Percentiles rank a stretch among this genome's conserved stretches.
These are phyloP conservation scores for Chionodraco myersi DNA, from an alignment of 2,113 vertebrate species.

Conservation along the genomic window DNA sequence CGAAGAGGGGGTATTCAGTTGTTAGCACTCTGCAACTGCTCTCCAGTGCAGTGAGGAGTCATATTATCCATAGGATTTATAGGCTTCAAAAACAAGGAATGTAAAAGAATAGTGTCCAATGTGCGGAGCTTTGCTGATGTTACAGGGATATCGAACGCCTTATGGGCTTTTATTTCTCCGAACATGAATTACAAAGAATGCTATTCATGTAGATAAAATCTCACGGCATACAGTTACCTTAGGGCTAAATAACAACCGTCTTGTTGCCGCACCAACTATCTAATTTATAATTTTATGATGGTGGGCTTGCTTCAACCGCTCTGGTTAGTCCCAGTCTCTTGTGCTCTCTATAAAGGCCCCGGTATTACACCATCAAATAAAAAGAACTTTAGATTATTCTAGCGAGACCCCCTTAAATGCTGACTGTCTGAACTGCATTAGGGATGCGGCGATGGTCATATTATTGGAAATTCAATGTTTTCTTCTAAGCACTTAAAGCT, in stretches of 20 bases:
- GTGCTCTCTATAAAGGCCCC: background rate
- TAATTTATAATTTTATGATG: background rate
- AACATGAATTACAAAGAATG: background rate
- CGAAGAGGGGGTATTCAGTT: too few species aligned
- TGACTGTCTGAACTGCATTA: background rate
- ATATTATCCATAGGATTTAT: background rate
- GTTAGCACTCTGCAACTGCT: background rate
- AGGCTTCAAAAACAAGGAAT: background rate
- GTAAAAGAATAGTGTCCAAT: background rate
- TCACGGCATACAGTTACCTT: background rate
- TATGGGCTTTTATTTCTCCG: background rate
- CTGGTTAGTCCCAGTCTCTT: background rate
- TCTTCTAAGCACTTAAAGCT: conserved; percentile 15
- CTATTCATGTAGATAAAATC: background rate
- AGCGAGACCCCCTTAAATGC: background rate
- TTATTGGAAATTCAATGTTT: conserved; percentile 23
- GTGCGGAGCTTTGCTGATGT: background rate
- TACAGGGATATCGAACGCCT: background rate
- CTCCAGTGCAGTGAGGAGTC: background rate
- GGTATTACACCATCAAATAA: background rate
- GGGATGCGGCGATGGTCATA: background rate
- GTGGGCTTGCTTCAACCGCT: background rate
- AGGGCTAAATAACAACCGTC: background rate
- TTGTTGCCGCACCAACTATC: background rate
- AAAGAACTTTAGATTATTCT: background rate